Percentiles rank a stretch among this genome's conserved stretches.
Conservation (phyloP, 2,888 invertebrate species). For the Mongoloraphidia duomilia region DNA sequence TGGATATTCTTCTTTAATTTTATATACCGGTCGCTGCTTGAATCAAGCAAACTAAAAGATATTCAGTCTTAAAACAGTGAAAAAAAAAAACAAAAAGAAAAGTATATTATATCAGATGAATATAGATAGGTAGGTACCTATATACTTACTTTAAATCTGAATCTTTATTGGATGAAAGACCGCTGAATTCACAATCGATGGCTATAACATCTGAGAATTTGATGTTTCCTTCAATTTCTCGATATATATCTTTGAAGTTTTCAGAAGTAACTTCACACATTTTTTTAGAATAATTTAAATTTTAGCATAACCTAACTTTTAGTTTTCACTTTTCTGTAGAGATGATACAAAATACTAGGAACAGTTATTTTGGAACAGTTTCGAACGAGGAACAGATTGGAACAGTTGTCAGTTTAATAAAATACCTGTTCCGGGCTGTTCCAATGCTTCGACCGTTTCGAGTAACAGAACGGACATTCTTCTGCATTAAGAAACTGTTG, state of each 20-base stretch:
- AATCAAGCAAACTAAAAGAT: constrained; percentile 43
- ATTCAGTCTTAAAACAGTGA: constrained; percentile 4
- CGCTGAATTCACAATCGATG: constrained; percentile 60
- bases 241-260: constrained; percentile 43
- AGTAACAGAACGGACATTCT: too few relatives aligned
- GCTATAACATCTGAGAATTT: constrained; percentile 45
- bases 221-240: constrained; percentile 38
- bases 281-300: constrained; percentile 9
- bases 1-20: constrained; percentile 33
- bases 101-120: too few relatives aligned
- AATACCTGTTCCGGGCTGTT: too few relatives aligned
- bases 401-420: too few relatives aligned
- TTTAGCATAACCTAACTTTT: too few relatives aligned
- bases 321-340: too few relatives aligned
- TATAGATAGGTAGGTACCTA: too few relatives aligned
- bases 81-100: constrained; percentile 2
- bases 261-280: constrained; percentile 47
- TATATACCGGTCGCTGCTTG: constrained; percentile 35
- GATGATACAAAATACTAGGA: too few relatives aligned
- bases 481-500: too few relatives aligned
- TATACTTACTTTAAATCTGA: constrained; percentile 6
- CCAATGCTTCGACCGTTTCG: too few relatives aligned
- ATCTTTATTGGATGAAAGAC: neutral
- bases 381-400: too few relatives aligned
- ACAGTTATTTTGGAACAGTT: too few relatives aligned